These are phyloP conservation scores for Pinna nobilis DNA, from an alignment of 1,140 invertebrate species.

Conservation along the genomic window DNA sequence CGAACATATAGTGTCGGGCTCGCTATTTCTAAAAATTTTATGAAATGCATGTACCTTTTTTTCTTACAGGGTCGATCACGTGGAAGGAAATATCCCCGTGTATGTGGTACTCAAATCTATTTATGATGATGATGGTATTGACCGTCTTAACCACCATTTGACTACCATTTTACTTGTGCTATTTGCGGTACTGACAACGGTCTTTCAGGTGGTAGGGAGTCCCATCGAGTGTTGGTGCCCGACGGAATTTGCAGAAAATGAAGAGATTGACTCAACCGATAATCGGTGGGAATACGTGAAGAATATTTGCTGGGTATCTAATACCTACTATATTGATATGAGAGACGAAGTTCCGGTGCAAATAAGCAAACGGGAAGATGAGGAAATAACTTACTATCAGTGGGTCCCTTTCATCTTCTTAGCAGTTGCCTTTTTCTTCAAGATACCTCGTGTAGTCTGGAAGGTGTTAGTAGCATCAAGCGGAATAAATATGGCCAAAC, in stretches of 20 bases:
- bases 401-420: conserved; percentile 92
- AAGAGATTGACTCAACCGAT: background rate
- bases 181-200: background rate
- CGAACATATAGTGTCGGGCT: no score
- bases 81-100: no score
- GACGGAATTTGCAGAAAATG: background rate
- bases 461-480: conserved; percentile 43
- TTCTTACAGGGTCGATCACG: no score
- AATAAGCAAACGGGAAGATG: background rate
- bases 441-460: conserved; percentile 84
- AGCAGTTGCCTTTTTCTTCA: conserved; percentile 94
- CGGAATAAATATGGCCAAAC: conserved; percentile 55
- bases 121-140: conserved; percentile 10
- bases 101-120: no score
- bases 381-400: conserved; percentile 86
- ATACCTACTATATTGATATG: conserved; percentile 6
- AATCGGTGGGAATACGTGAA: conserved; percentile 27
- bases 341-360: background rate
- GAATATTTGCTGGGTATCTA: conserved; percentile 8
- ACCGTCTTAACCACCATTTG: background rate
- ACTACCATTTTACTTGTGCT: conserved; percentile 6
- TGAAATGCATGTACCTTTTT: no score
- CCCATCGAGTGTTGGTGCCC: conserved; percentile 7
- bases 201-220: background rate
- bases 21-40: no score